Conservation (phyloP, 2,888 invertebrate genomes). For the Epistrophella euchroma region DNA sequence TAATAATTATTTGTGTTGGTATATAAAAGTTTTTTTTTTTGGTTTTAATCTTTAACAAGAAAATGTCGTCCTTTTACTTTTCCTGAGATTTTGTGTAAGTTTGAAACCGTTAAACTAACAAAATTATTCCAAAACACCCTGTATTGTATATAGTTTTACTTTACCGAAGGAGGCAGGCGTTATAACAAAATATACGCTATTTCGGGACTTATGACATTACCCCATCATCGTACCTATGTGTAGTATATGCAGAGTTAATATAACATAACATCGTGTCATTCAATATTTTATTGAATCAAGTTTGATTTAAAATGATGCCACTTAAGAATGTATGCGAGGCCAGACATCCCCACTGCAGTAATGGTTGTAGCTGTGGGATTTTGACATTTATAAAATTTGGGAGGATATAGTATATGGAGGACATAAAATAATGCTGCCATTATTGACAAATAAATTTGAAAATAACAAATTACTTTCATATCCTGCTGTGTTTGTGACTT, state of each 20-base stretch:
- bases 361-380: not conserved
- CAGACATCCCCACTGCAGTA: conserved; percentile 1
- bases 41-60: no score
- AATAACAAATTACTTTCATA: conserved; percentile 59
- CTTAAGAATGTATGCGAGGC: conserved; percentile 78
- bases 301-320: conserved; percentile 84
- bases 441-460: conserved; percentile 56
- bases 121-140: conserved; percentile 1
- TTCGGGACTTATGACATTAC: conserved; percentile 15
- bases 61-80: no score
- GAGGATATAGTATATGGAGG: not conserved
- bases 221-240: not conserved
- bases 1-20: no score
- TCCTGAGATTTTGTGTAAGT: no score
- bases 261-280: conserved; percentile 46
- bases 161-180: not conserved
- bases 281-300: conserved; percentile 83
- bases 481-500: conserved; percentile 55
- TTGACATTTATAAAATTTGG: conserved; percentile 5
- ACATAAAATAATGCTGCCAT: conserved; percentile 17
- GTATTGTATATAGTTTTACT: not conserved
- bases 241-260: conserved; percentile 36
- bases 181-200: conserved; percentile 6
- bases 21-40: no score
- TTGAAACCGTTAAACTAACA: no score